Percentiles rank a stretch among this genome's conserved stretches.
Evolutionary conservation across 2,888 invertebrate species (phyloP).

Genomic region (Acanthoscelides obtectus): DNA sequence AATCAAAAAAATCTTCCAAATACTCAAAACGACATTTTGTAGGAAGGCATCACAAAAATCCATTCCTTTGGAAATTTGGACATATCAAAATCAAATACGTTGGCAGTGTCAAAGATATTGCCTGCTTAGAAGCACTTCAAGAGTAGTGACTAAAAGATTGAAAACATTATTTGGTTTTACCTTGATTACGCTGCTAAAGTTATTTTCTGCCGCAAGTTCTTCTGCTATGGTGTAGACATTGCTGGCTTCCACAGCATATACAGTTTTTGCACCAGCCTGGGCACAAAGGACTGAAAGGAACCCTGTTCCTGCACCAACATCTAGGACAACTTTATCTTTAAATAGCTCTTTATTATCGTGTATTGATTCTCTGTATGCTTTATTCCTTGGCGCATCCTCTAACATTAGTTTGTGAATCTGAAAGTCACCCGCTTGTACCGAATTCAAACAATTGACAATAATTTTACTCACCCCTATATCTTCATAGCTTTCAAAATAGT

Average conservation of each 20-base stretch:
- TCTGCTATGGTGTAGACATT: conserved; percentile 60
- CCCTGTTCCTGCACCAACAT: conserved; percentile 83
- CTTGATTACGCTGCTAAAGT: conserved; percentile 61
- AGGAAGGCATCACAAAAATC: too few species aligned
- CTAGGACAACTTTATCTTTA: conserved; percentile 74
- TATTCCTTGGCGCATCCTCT: conserved; percentile 68
- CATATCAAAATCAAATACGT: too few species aligned
- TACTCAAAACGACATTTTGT: too few species aligned
- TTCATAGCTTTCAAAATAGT: conserved; percentile 70
- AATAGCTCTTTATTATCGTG: conserved; percentile 61
- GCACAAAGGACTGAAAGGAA: conserved; percentile 88
- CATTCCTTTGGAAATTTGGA: too few species aligned
- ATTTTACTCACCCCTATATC: conserved; percentile 62
- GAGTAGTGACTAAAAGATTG: too few species aligned
- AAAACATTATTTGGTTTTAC: too few species aligned
- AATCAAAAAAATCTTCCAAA: too few species aligned
- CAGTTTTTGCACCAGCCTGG: conserved; percentile 82
- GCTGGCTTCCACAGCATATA: conserved; percentile 82
- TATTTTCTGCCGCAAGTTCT: conserved; percentile 67
- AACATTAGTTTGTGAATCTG: conserved; percentile 80
- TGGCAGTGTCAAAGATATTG: too few species aligned
- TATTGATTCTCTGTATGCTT: conserved; percentile 78
- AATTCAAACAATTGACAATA: conserved; percentile 1
- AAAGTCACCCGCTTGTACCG: conserved; percentile 17
- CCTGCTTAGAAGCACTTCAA: too few species aligned